Conservation (phyloP, 2,113 vertebrate genomes). For the Romanogobio albipinnatus region DNA sequence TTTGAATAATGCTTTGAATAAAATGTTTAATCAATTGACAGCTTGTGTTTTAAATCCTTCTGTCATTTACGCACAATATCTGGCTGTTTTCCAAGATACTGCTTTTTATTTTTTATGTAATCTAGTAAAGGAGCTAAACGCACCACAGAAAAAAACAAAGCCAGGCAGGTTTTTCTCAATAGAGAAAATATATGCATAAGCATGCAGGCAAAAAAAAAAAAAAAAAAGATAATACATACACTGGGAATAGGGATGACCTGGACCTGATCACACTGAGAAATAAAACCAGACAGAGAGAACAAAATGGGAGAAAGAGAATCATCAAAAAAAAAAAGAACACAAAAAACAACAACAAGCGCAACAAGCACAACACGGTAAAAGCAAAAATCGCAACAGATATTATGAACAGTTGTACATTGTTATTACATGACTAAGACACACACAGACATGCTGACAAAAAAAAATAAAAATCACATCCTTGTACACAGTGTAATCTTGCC, state of each 20-base stretch:
- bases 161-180: conserved; percentile 45
- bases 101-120: neutral
- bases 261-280: conserved; percentile 91
- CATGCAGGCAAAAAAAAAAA: conserved; percentile 57
- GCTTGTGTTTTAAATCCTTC: neutral
- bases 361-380: conserved; percentile 49
- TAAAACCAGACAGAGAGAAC: conserved; percentile 59
- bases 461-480: conserved; percentile 19
- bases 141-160: conserved; percentile 7
- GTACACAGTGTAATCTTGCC: conserved; percentile 3
- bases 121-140: neutral
- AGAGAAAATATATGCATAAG: conserved; percentile 54
- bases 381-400: neutral
- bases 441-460: conserved; percentile 26
- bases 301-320: conserved; percentile 19
- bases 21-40: neutral
- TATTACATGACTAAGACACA: neutral
- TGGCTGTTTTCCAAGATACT: neutral
- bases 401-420: neutral
- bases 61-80: neutral
- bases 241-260: conserved; percentile 90
- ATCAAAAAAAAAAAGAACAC: conserved; percentile 40
- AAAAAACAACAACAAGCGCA: conserved; percentile 63
- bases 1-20: neutral
- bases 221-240: conserved; percentile 84